Evolutionary conservation across 1,140 invertebrate species (phyloP), one percentile per base, ranked within the genome.

Genomic region (Myzus persicae): DNA sequence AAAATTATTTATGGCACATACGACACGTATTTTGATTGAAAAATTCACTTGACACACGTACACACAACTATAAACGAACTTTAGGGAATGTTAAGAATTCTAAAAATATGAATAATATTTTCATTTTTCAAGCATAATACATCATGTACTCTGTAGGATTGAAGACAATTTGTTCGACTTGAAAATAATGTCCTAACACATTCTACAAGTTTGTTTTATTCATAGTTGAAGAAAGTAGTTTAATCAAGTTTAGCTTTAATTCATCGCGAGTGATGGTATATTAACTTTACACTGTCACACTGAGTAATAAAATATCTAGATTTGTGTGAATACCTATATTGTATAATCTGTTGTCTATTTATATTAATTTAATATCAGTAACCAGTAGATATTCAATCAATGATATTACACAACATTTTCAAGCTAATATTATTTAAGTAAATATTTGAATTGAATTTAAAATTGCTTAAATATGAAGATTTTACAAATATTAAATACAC

Each of bases 41-140:
- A 88, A 88, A 36, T n/a, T 46, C 44, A 88, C 44, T 88, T 48
- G 42, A 85, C 42, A 44, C 42, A 44, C 26, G 38, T 85, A 76
- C 59, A 76, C 14, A 85, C 42, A 46, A 85, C 84, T 85, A 85
- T 85, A 36, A 88, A 88, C 42, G 11, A 46, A 88, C 44, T 88
- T 88, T 51, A 38, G 36, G 46, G n/a, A 88, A 88, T 9, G 87
- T 88, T 36, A 88, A 48, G 87, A 88, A 88, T 88, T 88, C 31
- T 88, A 22, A 48, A 88, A 88, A n/a, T 48, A 88, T 88, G 46
- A 88, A 88, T 88, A 88, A 46, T 48, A 88, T 88, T 88, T 88
- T 88, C 44, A 48, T 88, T 6, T 44, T 42, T 2, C 42, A n/a
- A 11, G 42, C 14, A 44, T n/a, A 87, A 87, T 87, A 87, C 42